Evolutionary conservation across 2,113 vertebrate species (phyloP).

Genomic region (Brachionichthys hirsutus): DNA sequence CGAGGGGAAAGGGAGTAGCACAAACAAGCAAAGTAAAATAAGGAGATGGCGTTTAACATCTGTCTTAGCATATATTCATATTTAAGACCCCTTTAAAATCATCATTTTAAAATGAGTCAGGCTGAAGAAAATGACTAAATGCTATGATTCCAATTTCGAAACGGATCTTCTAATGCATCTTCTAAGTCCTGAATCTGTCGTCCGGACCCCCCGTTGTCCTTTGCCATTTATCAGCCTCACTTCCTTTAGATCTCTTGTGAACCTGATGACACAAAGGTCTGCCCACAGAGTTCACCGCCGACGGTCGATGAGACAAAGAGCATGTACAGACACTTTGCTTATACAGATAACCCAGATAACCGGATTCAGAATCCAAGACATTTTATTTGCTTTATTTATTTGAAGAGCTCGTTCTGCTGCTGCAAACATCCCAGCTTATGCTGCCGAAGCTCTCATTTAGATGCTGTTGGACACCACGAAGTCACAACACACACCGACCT

Average conservation of each 20-base stretch:
- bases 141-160: too few species aligned
- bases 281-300: slow-evolving; percentile 2
- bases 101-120: too few species aligned
- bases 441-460: slow-evolving; percentile 27
- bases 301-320: slow-evolving; percentile 9
- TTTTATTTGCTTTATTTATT: too few species aligned
- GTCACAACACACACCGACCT: slow-evolving; percentile 9
- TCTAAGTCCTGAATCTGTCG: too few species aligned
- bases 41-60: too few species aligned
- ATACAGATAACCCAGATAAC: not conserved
- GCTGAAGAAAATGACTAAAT: too few species aligned
- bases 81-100: too few species aligned
- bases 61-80: too few species aligned
- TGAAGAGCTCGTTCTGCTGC: not conserved
- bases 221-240: not conserved
- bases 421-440: not conserved
- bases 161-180: too few species aligned
- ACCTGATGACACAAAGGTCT: slow-evolving; percentile 11
- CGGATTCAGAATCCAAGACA: too few species aligned
- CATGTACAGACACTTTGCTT: not conserved
- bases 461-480: slow-evolving; percentile 25
- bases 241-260: slow-evolving; percentile 4
- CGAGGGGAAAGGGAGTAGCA: too few species aligned
- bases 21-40: too few species aligned
- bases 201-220: not conserved